Percentiles rank a stretch among this genome's conserved stretches.
phyloP scores from a whole-genome alignment of 1,140 invertebrate genomes.

The Eumaeus atala region DNA sequence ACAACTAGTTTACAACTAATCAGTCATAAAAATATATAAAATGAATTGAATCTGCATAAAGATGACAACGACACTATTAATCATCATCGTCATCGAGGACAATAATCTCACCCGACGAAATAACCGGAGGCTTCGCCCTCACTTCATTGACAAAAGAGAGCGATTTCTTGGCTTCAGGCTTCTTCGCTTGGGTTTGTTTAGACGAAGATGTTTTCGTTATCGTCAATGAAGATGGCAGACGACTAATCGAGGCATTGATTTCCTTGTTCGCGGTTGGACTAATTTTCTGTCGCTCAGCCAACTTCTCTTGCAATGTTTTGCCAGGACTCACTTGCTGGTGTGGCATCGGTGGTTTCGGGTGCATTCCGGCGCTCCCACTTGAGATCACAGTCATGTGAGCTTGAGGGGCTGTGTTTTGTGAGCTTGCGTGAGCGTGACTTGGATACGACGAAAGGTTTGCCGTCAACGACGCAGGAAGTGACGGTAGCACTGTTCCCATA shows the following conservation, averaged over 20 bases:
- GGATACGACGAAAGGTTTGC: conserved; percentile 42
- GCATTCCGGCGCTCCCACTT: conserved; percentile 36
- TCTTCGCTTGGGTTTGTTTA: conserved; percentile 42
- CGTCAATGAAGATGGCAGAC: conserved; percentile 63
- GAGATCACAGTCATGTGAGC: conserved; percentile 54
- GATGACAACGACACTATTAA: conserved; percentile 12
- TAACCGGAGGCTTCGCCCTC: conserved; percentile 43
- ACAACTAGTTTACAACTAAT: neutral
- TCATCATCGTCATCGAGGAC: conserved; percentile 65
- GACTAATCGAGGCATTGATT: conserved; percentile 59
- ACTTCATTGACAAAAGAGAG: conserved; percentile 39
- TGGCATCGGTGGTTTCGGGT: conserved; percentile 54
- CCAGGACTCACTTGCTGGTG: conserved; percentile 70
- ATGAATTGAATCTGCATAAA: neutral
- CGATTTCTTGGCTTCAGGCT: conserved; percentile 49
- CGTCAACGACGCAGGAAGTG: conserved; percentile 49
- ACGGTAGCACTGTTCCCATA: conserved; percentile 54
- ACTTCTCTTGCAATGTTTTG: conserved; percentile 78
- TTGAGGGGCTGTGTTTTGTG: conserved; percentile 37
- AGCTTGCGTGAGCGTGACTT: conserved; percentile 22
- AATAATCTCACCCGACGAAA: conserved; percentile 60
- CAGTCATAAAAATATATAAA: neutral
- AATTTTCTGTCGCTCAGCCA: conserved; percentile 76
- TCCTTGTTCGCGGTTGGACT: conserved; percentile 44
- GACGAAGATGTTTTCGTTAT: conserved; percentile 62